A percentile compares a stretch with the other conserved stretches of the same genome.
Conservation (phyloP, 2,113 vertebrate genomes). For the Meriones unguiculatus region DNA sequence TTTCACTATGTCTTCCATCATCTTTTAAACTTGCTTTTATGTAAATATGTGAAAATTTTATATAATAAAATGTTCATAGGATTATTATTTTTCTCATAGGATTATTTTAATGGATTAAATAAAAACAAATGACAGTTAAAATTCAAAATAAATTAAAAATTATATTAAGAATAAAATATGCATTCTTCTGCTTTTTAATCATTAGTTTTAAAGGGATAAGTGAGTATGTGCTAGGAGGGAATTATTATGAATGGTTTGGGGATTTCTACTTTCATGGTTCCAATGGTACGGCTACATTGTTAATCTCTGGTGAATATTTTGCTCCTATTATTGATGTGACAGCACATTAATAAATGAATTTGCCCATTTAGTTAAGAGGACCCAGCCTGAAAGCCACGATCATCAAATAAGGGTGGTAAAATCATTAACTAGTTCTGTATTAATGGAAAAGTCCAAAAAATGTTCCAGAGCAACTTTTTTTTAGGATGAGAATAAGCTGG, state of each 20-base stretch:
- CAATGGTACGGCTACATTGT: not conserved
- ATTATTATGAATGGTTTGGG: not conserved
- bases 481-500: not conserved
- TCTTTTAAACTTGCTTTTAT: slow-evolving; percentile 5
- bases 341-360: not conserved
- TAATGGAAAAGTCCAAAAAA: slow-evolving; percentile 23
- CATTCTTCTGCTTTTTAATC: not conserved
- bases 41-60: slow-evolving; percentile 9
- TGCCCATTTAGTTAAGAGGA: not conserved
- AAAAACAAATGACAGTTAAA: not conserved
- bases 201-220: not conserved
- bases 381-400: not conserved
- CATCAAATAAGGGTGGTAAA: not conserved
- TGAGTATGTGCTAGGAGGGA: not conserved
- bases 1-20: not conserved
- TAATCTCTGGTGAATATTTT: not conserved
- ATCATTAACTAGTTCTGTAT: not conserved
- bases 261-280: not conserved
- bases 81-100: not conserved
- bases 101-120: not conserved
- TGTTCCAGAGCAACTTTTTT: slow-evolving; percentile 50
- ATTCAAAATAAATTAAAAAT: not conserved
- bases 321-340: not conserved
- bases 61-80: not conserved
- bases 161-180: not conserved